Base-by-base conservation (phyloP, 1,140 invertebrate species). In the Camponotus floridanus region DNA sequence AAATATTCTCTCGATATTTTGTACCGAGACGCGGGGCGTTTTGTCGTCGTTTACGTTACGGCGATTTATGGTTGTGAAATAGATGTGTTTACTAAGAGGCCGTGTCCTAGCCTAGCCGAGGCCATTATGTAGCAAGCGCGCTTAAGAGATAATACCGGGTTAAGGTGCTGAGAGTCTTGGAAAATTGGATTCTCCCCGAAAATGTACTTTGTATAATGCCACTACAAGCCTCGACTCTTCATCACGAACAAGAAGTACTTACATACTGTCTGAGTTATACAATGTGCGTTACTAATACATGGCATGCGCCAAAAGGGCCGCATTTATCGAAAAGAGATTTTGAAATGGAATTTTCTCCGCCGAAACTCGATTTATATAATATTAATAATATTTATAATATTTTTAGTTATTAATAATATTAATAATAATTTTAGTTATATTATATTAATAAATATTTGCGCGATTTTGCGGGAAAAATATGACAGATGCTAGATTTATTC, bases 121-220 rank as follows among this genome's bases (percentile, higher is more conserved):
- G 62, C 87, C 71, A 89, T 89, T 89, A 89, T 51, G 67, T 71
- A 64, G 87, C 87, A 65, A 89, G 87, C 59, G 59, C 76, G 76
- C 87, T 89, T 89, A 86, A 78, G 88, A 89, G 87, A 88, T 89
- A 89, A 89, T 89, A 76, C 83, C 48, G 9, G 55, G 87, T 88
- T 89, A 89, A 89, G 87, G 85, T 79, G 85, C 33, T 61, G 87
- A 78, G 84, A 88, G 88, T 88, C 87, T 89, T 89, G 76, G 88
- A 89, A 89, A 89, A 89, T 89, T 88, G 84, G 88, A 89, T 89
- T 89, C 87, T 65, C 67, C 3, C 48, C 51, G 88, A 88, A 88
- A 89, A 86, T 55, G 71, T 21, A 21, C 62, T 39, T 62, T 48
- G 79, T 61, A 42, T 55, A 74, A 45, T 76, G 51, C n/a, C 67